Conservation (phyloP, 1,140 invertebrate genomes). For the Camponotus floridanus region DNA sequence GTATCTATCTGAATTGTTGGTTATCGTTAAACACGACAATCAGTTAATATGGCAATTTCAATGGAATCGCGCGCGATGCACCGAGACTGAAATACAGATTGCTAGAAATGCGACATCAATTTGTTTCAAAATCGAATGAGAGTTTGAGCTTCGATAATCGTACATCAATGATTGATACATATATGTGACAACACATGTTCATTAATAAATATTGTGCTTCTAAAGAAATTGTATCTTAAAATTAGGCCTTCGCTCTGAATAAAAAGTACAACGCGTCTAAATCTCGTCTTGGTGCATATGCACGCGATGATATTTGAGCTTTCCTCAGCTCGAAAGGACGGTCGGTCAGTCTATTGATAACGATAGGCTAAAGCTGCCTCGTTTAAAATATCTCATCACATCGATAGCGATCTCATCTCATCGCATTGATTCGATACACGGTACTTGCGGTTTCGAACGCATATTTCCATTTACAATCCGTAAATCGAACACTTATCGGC, state of each 20-base stretch:
- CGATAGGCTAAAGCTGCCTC: conserved; percentile 65
- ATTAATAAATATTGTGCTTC: neutral
- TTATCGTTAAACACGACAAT: neutral
- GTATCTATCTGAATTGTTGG: conserved; percentile 33
- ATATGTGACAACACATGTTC: neutral
- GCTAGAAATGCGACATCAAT: neutral
- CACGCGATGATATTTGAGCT: neutral
- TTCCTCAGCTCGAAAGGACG: conserved; percentile 63
- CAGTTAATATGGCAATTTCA: conserved; percentile 69
- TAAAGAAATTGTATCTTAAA: conserved; percentile 4
- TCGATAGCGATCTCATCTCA: no score
- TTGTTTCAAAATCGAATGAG: neutral
- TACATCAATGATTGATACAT: neutral
- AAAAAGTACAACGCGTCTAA: neutral
- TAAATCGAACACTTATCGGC: neutral
- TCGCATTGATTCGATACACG: neutral
- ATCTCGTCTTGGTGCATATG: conserved; percentile 9
- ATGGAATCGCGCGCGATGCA: conserved; percentile 38
- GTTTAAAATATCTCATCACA: neutral
- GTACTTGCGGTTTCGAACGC: neutral
- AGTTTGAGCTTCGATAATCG: neutral
- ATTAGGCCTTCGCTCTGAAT: neutral
- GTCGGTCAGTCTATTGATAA: conserved; percentile 78
- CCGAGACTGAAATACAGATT: conserved; percentile 1
- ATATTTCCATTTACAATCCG: neutral